phyloP scores from a whole-genome alignment of 2,888 invertebrate species.

The Danaus chrysippus region DNA sequence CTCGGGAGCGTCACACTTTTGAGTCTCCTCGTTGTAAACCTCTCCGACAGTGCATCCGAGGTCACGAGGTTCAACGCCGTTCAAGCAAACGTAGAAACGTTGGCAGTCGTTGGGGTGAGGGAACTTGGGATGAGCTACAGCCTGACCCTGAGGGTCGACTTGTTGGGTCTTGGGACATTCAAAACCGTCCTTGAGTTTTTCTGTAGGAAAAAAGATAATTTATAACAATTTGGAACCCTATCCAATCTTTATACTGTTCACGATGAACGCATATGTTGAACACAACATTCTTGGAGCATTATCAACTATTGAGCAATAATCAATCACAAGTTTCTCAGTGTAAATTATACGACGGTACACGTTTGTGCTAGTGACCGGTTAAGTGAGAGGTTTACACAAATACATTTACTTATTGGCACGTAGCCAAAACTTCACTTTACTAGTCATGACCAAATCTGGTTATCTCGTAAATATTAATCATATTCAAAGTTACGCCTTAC shows the following conservation, averaged over 20 bases:
- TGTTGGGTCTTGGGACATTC: conserved; percentile 86
- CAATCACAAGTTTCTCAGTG: neutral
- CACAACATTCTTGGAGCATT: neutral
- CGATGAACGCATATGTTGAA: too few species aligned
- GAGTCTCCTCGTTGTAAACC: conserved; percentile 93
- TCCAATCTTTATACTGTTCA: too few species aligned
- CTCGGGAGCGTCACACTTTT: conserved; percentile 93
- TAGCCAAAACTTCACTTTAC: neutral
- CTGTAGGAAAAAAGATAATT: conserved; percentile 59
- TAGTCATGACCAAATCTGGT: neutral
- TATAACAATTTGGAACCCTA: neutral
- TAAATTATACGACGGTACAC: neutral
- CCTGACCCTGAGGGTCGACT: conserved; percentile 83
- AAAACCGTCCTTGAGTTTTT: conserved; percentile 89
- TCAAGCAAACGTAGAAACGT: conserved; percentile 94
- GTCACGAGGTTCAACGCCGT: conserved; percentile 91
- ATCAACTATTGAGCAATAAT: neutral
- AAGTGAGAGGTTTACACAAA: conserved; percentile 26
- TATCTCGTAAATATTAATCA: neutral
- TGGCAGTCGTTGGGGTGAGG: conserved; percentile 93
- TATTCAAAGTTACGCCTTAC: conserved; percentile 54
- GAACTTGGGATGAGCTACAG: conserved; percentile 90
- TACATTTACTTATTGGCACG: conserved; percentile 14
- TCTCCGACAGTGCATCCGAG: conserved; percentile 91
- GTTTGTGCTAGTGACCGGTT: conserved; percentile 5